phyloP scores from a whole-genome alignment of 2,888 invertebrate species.

The Ormyrus labotus region DNA sequence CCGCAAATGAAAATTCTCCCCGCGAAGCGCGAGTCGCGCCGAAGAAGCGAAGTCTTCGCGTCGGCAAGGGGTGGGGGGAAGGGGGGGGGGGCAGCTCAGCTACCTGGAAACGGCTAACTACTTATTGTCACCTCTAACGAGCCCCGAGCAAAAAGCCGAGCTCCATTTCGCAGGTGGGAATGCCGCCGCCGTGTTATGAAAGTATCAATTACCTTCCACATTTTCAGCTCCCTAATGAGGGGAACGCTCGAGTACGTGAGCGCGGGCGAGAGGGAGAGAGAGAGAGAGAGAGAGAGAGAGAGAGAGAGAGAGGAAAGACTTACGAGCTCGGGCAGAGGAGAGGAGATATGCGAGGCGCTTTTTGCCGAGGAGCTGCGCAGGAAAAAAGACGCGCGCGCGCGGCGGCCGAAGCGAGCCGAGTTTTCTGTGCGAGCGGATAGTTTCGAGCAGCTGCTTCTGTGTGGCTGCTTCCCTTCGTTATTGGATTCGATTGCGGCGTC shows the following conservation, averaged over 20 bases:
- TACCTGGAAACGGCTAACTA: conserved; percentile 73
- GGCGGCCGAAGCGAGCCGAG: no score
- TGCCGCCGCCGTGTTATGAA: conserved; percentile 70
- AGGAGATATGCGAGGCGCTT: no score
- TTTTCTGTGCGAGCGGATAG: no score
- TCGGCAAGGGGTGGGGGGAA: no score
- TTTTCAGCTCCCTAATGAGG: conserved; percentile 71
- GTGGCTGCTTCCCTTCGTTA: no score
- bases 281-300: neutral
- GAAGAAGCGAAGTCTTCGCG: neutral
- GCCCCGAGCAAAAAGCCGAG: conserved; percentile 65
- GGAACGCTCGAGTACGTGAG: conserved; percentile 56
- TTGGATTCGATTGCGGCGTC: no score
- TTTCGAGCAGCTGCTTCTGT: no score
- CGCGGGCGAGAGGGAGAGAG: neutral
- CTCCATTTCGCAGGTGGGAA: conserved; percentile 71
- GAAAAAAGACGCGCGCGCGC: no score
- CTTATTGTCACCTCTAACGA: conserved; percentile 75
- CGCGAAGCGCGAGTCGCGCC: neutral
- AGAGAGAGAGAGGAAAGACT: neutral
- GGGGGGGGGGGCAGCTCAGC: conserved; percentile 42
- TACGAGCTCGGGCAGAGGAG: neutral
- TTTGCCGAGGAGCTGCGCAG: no score
- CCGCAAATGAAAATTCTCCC: conserved; percentile 27
- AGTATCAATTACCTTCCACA: conserved; percentile 74